Base-by-base conservation (phyloP, 35 echinoderm and acorn worm genomes). In the Holothuria glaberrima region DNA sequence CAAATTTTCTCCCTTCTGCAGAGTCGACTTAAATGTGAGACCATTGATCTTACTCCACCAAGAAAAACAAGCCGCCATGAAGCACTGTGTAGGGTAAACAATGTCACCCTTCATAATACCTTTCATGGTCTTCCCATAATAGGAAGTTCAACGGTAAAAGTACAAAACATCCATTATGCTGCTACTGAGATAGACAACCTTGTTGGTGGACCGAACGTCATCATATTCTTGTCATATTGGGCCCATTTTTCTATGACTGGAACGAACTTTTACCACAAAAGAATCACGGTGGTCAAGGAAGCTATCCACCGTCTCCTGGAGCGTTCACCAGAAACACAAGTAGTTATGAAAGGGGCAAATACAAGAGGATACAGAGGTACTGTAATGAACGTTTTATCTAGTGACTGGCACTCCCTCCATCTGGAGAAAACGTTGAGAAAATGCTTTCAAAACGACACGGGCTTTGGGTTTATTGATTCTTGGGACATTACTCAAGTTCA, bases 151-250 rank as follows among this genome's bases (percentile, higher is more conserved):
- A 38, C 38, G 5, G 19, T 74, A 20, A 14, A 12, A 20, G 70
- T 38, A 12, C 12, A 9, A 1, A 21, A 21, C 30, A 74, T 74
- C 13, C 70, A 74, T 74, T 74, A 74, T 35, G 70, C 70, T 0
- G 70, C 70, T 19, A 31, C 31, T 19, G 70, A 74, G 18, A 74
- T 74, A 2, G 70, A 74, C 70, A 74, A 35, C 26, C 5, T 74
- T 9, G 32, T 36, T 19, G 70, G 70, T 17, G 70, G 70, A 21
- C 32, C 9, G 36, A 74, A 74, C 16, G 20, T 18, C 30, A 74
- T 35, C 38, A 36, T 74, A 74, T 74, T 74, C 36, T 74, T 74
- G 38, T 74, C 66, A 33, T 69, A 69, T 16, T 69, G 66, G 66
- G 66, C 66, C 21, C 66, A 69, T 69, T 69, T 69, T 38, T 33